Percentiles rank a stretch among this genome's conserved stretches.
These are phyloP conservation scores for Drosophila tropicalis DNA, from an alignment of 1,140 invertebrate genomes.

Conservation along the genomic window DNA sequence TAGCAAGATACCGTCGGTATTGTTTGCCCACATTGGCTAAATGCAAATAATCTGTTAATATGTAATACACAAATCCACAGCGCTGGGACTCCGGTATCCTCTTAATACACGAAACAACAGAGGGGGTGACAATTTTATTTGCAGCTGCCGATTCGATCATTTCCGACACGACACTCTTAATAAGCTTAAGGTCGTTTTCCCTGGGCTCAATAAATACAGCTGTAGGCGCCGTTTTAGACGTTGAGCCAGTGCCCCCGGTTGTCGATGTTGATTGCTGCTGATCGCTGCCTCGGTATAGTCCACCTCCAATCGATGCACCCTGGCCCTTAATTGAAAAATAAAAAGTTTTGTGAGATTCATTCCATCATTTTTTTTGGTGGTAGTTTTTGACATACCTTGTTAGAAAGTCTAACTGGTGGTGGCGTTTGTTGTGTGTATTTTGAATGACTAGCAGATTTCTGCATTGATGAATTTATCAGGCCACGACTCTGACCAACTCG, in stretches of 20 bases:
- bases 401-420: conserved; percentile 43
- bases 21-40: conserved; percentile 81
- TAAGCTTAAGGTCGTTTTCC: conserved; percentile 53
- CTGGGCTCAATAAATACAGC: conserved; percentile 62
- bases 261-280: conserved; percentile 25
- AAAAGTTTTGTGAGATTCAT: neutral
- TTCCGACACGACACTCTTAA: conserved; percentile 71
- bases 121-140: conserved; percentile 38
- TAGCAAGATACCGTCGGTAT: conserved; percentile 78
- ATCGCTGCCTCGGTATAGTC: conserved; percentile 47
- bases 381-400: conserved; percentile 46
- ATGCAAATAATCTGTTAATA: conserved; percentile 80
- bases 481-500: conserved; percentile 55
- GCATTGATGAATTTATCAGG: conserved; percentile 60
- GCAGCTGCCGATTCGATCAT: conserved; percentile 61
- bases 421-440: conserved; percentile 69
- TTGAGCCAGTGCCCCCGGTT: conserved; percentile 2
- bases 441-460: conserved; percentile 78
- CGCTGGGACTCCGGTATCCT: conserved; percentile 58
- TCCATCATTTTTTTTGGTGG: neutral
- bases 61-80: conserved; percentile 70
- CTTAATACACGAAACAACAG: conserved; percentile 53
- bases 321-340: conserved; percentile 24
- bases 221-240: conserved; percentile 37
- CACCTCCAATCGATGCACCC: conserved; percentile 27